Evolutionary conservation across 2,113 vertebrate species (phyloP), one percentile per base, ranked within the genome.

Genomic region (Synodontis membranacea): DNA sequence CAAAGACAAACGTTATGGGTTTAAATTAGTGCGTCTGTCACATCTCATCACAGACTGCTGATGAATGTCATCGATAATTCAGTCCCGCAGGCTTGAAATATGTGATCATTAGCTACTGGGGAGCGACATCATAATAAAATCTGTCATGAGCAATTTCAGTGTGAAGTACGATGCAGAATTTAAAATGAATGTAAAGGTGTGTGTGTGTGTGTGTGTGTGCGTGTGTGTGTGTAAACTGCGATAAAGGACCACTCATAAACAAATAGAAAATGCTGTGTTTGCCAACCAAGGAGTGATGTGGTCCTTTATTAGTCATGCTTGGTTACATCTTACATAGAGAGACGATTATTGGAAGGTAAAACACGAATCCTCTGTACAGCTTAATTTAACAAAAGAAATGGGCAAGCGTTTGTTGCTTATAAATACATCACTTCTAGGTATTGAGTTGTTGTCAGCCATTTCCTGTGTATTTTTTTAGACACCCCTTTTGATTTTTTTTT

Each of bases 361-460:
- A 79, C 70, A 48, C 72, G 60, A 74, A 84, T n/a, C 42, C 15
- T 60, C 68, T 28, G 23, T 58, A 72, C 48, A 5, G n/a, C 42
- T 50, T 74, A 48, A 44, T 62, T 42, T 10, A 42, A 1, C 34
- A 74, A 74, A 70, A 44, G 11, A 70, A 84, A 74, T 15, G 42
- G 46, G 60, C 46, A 70, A 68, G 17, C 34, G 85, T n/a, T 54
- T 64, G 28, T 79, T 80, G 62, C 31, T 68, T 74, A 58, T 82
- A 75, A 60, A 82, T 52, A 44, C 68, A 81, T 75, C 56, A 74
- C 79, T 85, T 52, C 56, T 9, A 81, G 58, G 48, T 82, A 72
- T 79, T 81, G 48, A 80, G 46, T 86, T 90, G 86, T 89, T 89
- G 87, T 88, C 86, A 90, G 84, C 84, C 84, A 86, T 90, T 88